These are phyloP conservation scores for Onchidella celtica DNA, from an alignment of 2,888 invertebrate species.

Conservation along the genomic window DNA sequence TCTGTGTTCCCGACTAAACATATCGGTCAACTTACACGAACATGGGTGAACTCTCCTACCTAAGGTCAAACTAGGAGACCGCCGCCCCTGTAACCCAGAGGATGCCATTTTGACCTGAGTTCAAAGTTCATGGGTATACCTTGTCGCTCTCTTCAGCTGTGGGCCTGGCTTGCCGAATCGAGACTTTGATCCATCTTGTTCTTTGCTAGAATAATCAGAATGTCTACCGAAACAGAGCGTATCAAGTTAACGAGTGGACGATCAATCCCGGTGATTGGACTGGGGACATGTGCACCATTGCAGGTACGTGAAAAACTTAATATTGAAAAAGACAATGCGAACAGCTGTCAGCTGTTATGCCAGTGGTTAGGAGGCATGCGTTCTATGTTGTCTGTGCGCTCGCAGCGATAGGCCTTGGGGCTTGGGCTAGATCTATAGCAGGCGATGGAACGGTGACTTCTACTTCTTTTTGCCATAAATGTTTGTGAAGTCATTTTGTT, in stretches of 20 bases:
- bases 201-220: neutral
- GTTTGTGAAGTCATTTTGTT: neutral
- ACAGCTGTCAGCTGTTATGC: neutral
- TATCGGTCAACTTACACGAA: too few species aligned
- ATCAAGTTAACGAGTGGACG: constrained; percentile 57
- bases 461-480: neutral
- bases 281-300: constrained; percentile 70
- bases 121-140: constrained; percentile 36
- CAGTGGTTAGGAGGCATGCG: neutral
- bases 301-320: constrained; percentile 67
- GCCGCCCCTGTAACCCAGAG: too few species aligned
- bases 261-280: constrained; percentile 65
- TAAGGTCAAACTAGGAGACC: too few species aligned
- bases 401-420: too few species aligned
- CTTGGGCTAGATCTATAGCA: too few species aligned
- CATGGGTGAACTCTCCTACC: too few species aligned
- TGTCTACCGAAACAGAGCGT: constrained; percentile 25
- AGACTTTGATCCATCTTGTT: neutral
- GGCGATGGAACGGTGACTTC: neutral
- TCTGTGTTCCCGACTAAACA: too few species aligned
- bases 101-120: constrained; percentile 4
- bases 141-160: neutral
- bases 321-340: neutral
- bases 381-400: neutral
- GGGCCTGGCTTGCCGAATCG: neutral